Evolutionary conservation across 2,888 invertebrate species (phyloP).

Genomic region (Dexiosoma caninum): DNA sequence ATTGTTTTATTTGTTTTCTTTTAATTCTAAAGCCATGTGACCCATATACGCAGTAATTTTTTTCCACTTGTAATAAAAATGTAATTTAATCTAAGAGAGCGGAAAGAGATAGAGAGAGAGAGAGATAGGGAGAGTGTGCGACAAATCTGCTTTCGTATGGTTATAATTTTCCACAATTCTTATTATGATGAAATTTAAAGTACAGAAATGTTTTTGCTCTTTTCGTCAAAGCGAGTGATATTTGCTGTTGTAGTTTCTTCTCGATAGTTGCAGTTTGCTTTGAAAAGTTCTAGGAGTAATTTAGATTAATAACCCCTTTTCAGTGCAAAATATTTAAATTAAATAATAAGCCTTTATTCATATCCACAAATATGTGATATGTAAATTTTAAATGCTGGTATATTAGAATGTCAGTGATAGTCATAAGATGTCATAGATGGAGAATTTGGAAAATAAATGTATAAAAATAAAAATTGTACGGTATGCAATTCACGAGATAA

Average conservation of each 20-base stretch:
- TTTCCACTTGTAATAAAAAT: conserved; percentile 42
- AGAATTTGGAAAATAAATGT: background rate
- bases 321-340: conserved; percentile 35
- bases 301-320: conserved; percentile 35
- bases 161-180: conserved; percentile 32
- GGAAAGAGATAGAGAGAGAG: background rate
- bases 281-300: conserved; percentile 22
- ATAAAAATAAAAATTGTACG: background rate
- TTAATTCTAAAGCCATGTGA: conserved; percentile 32
- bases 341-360: conserved; percentile 22
- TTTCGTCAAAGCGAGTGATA: background rate
- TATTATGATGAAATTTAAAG: conserved; percentile 54
- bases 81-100: conserved; percentile 22
- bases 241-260: background rate
- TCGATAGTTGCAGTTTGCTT: background rate
- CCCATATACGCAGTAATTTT: conserved; percentile 23
- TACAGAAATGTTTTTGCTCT: background rate
- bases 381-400: background rate
- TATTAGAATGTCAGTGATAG: conserved; percentile 5
- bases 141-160: background rate
- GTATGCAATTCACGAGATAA: too few species aligned
- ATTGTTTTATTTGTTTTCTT: background rate
- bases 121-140: too few species aligned
- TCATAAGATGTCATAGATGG: background rate
- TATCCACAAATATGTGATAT: background rate